These are phyloP conservation scores for Meta bourneti DNA, from an alignment of 2,888 invertebrate species.

Conservation along the genomic window DNA sequence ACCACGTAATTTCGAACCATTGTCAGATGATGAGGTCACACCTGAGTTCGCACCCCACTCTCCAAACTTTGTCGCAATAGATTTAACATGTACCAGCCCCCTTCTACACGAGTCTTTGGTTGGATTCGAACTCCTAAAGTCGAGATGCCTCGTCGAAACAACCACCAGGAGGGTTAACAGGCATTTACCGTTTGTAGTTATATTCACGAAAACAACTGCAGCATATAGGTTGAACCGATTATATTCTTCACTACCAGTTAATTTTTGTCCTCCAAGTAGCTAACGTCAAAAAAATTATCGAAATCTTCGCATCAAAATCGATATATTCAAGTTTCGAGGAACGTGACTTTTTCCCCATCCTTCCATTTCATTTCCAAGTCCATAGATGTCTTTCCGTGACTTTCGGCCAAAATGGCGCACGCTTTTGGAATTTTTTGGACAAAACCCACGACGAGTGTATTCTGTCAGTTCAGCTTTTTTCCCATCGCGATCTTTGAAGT, in stretches of 20 bases:
- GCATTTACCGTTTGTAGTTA: too few species aligned
- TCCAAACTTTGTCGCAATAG: too few species aligned
- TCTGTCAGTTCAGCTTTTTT: background rate
- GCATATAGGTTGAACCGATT: too few species aligned
- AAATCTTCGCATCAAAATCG: background rate
- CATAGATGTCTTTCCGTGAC: constrained; percentile 5
- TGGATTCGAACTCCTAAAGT: too few species aligned
- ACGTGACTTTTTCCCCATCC: constrained; percentile 42
- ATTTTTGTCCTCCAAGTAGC: background rate
- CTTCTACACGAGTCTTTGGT: too few species aligned
- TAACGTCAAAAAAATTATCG: background rate
- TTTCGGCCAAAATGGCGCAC: background rate
- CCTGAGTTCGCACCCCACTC: too few species aligned
- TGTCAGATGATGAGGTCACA: too few species aligned
- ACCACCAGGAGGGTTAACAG: too few species aligned
- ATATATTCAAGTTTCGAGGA: constrained; percentile 4
- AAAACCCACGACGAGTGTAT: background rate
- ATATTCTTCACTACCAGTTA: background rate
- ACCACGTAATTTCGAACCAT: too few species aligned
- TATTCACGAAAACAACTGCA: too few species aligned
- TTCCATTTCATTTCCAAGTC: background rate
- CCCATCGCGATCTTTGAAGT: background rate
- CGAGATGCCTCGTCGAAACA: too few species aligned
- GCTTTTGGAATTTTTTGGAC: background rate
- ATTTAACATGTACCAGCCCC: too few species aligned